A percentile compares a stretch with the other conserved stretches of the same genome.
These are phyloP conservation scores for Drosophila paulistorum DNA, from an alignment of 1,140 invertebrate genomes.

Conservation along the genomic window DNA sequence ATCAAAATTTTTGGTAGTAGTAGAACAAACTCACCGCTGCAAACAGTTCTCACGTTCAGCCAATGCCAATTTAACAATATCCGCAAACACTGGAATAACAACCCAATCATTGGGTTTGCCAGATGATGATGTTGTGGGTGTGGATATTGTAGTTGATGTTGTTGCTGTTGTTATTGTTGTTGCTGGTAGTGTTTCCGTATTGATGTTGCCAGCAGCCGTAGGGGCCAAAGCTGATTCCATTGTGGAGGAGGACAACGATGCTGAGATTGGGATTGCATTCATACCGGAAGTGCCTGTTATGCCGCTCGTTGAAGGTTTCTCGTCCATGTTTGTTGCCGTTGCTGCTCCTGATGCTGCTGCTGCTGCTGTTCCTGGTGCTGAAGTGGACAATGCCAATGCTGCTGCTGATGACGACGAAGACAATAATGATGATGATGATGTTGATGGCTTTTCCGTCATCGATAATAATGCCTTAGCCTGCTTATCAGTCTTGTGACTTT, in stretches of 20 bases:
- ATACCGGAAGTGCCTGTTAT: conserved; percentile 56
- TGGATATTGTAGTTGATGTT: conserved; percentile 11
- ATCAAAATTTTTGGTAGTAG: conserved; percentile 19
- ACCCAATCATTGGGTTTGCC: conserved; percentile 81
- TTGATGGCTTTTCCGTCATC: conserved; percentile 32
- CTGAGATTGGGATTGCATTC: conserved; percentile 33
- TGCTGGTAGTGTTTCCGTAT: conserved; percentile 32
- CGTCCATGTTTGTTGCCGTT: conserved; percentile 33
- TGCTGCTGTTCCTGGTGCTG: conserved; percentile 9
- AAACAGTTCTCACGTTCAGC: conserved; percentile 78
- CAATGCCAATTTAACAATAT: conserved; percentile 82
- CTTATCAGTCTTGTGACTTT: conserved; percentile 61
- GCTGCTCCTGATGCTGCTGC: conserved; percentile 11
- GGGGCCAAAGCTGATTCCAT: conserved; percentile 33
- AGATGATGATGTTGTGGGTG: conserved; percentile 18
- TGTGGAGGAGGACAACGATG: conserved; percentile 21
- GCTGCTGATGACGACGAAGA: neutral
- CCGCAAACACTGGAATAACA: conserved; percentile 82
- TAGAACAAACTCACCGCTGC: conserved; percentile 66
- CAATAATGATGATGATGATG: conserved; percentile 17
- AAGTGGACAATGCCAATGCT: conserved; percentile 21
- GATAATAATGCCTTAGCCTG: conserved; percentile 37
- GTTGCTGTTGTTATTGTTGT: conserved; percentile 33
- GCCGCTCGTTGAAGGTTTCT: conserved; percentile 46
- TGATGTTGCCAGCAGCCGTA: conserved; percentile 37